These are phyloP conservation scores for Eidolon helvum DNA, from an alignment of 2,113 vertebrate genomes.

Conservation along the genomic window DNA sequence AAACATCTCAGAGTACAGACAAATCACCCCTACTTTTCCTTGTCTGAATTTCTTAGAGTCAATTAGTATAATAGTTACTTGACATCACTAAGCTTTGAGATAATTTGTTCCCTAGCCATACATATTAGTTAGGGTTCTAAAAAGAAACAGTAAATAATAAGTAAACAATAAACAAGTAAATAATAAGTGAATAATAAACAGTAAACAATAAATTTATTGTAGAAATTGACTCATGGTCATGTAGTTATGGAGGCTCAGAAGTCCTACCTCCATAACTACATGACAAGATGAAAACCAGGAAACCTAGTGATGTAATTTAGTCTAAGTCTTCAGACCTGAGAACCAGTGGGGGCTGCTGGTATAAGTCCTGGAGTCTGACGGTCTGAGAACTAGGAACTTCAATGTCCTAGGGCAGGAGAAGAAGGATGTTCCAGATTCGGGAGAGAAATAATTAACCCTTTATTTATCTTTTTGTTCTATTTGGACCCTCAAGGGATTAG, in stretches of 20 bases:
- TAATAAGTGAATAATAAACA: too few species aligned
- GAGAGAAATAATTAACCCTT: neutral
- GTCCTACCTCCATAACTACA: neutral
- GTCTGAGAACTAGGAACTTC: neutral
- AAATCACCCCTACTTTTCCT: neutral
- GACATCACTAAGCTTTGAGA: neutral
- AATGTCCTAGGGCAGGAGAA: too few species aligned
- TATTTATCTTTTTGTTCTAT: neutral
- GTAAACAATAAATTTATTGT: too few species aligned
- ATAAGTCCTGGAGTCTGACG: neutral
- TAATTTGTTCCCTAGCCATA: neutral
- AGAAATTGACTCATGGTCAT: neutral
- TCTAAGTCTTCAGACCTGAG: neutral
- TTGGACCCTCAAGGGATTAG: neutral
- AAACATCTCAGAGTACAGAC: neutral
- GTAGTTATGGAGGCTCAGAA: neutral
- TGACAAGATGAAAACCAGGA: neutral
- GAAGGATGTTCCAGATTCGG: neutral
- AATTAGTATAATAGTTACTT: neutral
- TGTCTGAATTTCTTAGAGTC: neutral
- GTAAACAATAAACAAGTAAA: too few species aligned
- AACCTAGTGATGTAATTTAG: neutral
- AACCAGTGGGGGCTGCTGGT: neutral
- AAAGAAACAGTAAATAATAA: too few species aligned
- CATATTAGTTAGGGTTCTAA: neutral